Evolutionary conservation across 2,888 invertebrate species (phyloP).

Genomic region (Morpho achilles): DNA sequence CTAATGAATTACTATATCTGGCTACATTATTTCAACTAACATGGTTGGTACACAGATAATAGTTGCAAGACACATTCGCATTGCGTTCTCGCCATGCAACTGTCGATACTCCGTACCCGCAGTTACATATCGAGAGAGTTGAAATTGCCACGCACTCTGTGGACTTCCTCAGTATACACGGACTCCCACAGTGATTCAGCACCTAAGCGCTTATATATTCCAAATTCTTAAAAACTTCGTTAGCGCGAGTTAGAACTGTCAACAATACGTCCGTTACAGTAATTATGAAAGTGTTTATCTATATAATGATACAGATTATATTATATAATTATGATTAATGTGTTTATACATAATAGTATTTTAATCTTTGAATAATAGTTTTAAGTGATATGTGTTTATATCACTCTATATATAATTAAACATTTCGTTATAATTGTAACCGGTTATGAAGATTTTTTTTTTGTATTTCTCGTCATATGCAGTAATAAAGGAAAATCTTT

Average conservation of each 20-base stretch:
- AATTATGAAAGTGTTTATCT: too few species aligned
- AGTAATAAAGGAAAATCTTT: too few species aligned
- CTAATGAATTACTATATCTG: background rate
- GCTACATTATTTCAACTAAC: conserved; percentile 22
- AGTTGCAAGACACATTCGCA: conserved; percentile 17
- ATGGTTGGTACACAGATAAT: conserved; percentile 17
- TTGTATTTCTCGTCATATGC: too few species aligned
- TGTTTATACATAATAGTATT: too few species aligned
- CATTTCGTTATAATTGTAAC: too few species aligned
- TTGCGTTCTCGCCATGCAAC: conserved; percentile 13
- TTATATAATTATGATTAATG: too few species aligned
- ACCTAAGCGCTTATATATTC: conserved; percentile 9
- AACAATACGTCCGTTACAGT: too few species aligned
- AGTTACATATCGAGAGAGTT: conserved; percentile 32
- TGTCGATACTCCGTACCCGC: conserved; percentile 3
- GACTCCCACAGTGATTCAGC: conserved; percentile 31
- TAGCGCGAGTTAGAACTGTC: conserved; percentile 37
- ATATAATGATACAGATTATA: too few species aligned
- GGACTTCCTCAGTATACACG: conserved; percentile 43
- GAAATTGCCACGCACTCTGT: conserved; percentile 34
- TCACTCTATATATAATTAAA: too few species aligned
- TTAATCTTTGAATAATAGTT: too few species aligned
- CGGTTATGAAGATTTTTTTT: too few species aligned
- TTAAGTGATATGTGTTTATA: too few species aligned
- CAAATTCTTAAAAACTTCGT: conserved; percentile 32